These are phyloP conservation scores for Eptesicus fuscus DNA, from an alignment of 2,113 vertebrate species.

Conservation along the genomic window DNA sequence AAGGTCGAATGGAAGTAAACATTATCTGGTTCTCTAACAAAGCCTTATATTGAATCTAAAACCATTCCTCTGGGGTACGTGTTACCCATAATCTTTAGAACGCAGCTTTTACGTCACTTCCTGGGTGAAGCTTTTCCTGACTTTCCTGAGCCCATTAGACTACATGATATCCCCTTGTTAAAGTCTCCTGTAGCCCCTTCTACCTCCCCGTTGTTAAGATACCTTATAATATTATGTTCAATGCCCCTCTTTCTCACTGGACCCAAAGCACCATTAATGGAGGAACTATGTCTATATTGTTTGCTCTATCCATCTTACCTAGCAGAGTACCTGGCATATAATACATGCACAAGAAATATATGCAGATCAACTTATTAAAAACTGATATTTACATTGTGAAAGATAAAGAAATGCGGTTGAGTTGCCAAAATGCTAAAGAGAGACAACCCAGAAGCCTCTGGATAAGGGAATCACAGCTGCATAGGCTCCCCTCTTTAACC, in stretches of 20 bases:
- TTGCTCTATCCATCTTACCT: neutral
- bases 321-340: neutral
- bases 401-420: neutral
- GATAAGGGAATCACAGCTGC: neutral
- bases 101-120: neutral
- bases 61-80: neutral
- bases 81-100: constrained; percentile 9
- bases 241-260: neutral
- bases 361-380: neutral
- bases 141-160: neutral
- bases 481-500: neutral
- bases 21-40: constrained; percentile 4
- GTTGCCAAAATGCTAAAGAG: neutral
- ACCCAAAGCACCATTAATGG: neutral
- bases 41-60: neutral
- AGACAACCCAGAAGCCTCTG: neutral
- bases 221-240: neutral
- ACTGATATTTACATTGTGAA: neutral
- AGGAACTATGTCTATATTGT: neutral
- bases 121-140: neutral
- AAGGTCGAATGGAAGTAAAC: neutral
- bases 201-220: neutral
- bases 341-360: neutral
- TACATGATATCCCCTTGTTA: neutral
- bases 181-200: neutral